phyloP scores from a whole-genome alignment of 2,888 invertebrate species.

The Cantharis lateralis region DNA sequence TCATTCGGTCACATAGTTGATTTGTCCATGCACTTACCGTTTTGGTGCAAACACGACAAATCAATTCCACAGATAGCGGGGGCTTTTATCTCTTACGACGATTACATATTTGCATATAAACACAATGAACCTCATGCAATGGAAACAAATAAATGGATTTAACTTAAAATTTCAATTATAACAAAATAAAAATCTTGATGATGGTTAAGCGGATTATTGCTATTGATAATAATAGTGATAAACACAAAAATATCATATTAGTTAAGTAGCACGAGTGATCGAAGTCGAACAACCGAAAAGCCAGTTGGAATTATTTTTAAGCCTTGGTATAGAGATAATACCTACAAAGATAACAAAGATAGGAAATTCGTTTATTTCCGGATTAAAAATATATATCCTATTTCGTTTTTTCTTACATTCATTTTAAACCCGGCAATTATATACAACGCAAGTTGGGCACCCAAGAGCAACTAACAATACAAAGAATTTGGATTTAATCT shows the following conservation, averaged over 20 bases:
- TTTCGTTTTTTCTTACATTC: conserved; percentile 19
- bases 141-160: not conserved
- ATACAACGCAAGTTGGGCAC: not conserved
- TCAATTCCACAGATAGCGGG: conserved; percentile 41
- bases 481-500: conserved; percentile 21
- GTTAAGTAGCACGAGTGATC: conserved; percentile 18
- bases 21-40: conserved; percentile 53
- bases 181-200: not conserved
- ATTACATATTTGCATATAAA: not conserved
- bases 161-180: not conserved
- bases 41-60: conserved; percentile 52
- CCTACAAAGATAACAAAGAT: conserved; percentile 43
- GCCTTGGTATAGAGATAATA: conserved; percentile 36
- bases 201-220: not conserved
- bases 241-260: conserved; percentile 27
- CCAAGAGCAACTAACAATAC: conserved; percentile 4
- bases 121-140: not conserved
- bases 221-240: conserved; percentile 16
- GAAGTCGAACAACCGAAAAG: conserved; percentile 28
- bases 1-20: conserved; percentile 42
- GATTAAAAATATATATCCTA: conserved; percentile 40
- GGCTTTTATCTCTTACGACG: conserved; percentile 17
- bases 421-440: conserved; percentile 18
- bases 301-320: conserved; percentile 32
- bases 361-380: conserved; percentile 47